Evolutionary conservation across 2,113 vertebrate species (phyloP).

Genomic region (Cyphomyrus discorhynchus): DNA sequence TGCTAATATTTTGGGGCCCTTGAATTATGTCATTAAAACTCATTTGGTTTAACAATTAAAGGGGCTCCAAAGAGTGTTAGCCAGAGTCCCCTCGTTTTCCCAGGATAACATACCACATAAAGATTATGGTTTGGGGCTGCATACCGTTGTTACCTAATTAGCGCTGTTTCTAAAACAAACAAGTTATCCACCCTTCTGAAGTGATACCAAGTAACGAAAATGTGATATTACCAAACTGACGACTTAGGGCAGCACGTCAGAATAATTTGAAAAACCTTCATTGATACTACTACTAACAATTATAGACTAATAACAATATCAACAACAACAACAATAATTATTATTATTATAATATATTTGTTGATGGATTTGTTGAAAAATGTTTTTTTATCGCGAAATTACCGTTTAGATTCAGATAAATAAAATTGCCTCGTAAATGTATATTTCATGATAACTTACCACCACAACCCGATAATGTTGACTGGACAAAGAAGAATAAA

Average conservation of each 20-base stretch:
- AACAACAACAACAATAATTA: not conserved
- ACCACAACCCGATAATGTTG: constrained; percentile 91
- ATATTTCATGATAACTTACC: constrained; percentile 65
- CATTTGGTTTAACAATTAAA: not conserved
- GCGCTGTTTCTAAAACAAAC: not conserved
- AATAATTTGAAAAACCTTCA: not conserved
- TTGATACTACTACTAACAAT: not conserved
- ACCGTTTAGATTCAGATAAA: not conserved
- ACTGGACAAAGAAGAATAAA: constrained; percentile 86
- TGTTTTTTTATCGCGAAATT: not conserved
- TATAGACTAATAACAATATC: not conserved
- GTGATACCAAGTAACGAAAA: not conserved
- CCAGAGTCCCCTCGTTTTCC: not conserved
- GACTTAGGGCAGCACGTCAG: not conserved
- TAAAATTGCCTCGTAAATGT: not conserved
- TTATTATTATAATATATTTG: not conserved
- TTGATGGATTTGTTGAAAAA: not conserved
- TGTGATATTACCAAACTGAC: not conserved
- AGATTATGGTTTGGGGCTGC: not conserved
- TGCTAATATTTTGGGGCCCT: not conserved
- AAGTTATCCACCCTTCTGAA: not conserved
- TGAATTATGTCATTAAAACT: not conserved
- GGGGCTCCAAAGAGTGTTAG: not conserved
- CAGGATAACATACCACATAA: not conserved
- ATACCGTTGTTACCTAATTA: not conserved